These are phyloP conservation scores for Rhinogobio ventralis DNA, from an alignment of 2,797 vertebrate genomes.

Conservation along the genomic window DNA sequence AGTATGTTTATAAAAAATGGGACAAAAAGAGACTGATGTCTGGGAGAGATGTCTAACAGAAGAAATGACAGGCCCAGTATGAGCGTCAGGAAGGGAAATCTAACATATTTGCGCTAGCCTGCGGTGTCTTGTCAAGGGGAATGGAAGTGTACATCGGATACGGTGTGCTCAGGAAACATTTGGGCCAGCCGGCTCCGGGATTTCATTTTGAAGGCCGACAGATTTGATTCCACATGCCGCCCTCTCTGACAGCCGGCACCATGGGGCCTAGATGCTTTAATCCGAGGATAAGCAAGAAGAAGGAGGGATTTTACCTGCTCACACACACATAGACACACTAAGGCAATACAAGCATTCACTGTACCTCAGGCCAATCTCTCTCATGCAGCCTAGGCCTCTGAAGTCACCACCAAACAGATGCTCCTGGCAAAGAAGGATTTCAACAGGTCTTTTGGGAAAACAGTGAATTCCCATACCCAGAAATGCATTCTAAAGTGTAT, in stretches of 20 bases:
- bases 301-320: slow-evolving; percentile 40
- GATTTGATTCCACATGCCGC: slow-evolving; percentile 55
- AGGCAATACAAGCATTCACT: slow-evolving; percentile 33
- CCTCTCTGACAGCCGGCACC: slow-evolving; percentile 46
- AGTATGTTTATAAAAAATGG: slow-evolving; percentile 25
- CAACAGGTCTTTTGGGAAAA: slow-evolving; percentile 38
- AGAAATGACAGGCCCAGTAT: slow-evolving; percentile 44
- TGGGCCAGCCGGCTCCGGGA: slow-evolving; percentile 24
- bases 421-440: slow-evolving; percentile 31
- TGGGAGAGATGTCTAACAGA: slow-evolving; percentile 34
- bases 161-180: slow-evolving; percentile 38
- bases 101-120: slow-evolving; percentile 39
- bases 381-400: slow-evolving; percentile 14
- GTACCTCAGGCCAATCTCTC: slow-evolving; percentile 46
- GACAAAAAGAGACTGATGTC: slow-evolving; percentile 37
- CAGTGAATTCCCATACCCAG: background rate
- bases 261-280: slow-evolving; percentile 53
- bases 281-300: slow-evolving; percentile 50
- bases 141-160: slow-evolving; percentile 38
- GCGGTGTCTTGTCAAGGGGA: slow-evolving; percentile 37
- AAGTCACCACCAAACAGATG: slow-evolving; percentile 47
- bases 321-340: slow-evolving; percentile 14
- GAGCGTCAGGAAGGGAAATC: slow-evolving; percentile 24
- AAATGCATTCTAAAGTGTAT: slow-evolving; percentile 5
- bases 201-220: slow-evolving; percentile 44